Base-by-base conservation (phyloP, 2,797 vertebrate genomes). In the Morus bassanus region DNA sequence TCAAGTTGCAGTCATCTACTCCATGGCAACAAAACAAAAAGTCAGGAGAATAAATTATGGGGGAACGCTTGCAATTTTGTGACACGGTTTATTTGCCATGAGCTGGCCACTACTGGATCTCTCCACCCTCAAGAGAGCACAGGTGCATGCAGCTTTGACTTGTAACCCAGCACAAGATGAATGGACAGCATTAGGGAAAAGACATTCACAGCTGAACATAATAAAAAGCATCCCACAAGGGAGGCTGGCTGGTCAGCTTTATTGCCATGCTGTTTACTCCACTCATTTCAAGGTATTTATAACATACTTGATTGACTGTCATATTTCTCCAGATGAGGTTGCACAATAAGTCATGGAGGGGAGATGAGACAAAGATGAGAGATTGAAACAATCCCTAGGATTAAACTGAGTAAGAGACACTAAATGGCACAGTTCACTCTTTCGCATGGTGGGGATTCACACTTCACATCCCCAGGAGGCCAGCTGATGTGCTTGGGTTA, bases 171-270 rank as follows among this genome's bases (percentile, higher is more conserved):
- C 25, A 48, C 50, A 86, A 96, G 95, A 96, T 70, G 67, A 78
- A 96, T 89, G 85, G 70, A 23, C 41, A 85, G 46, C 63, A 74
- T 92, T 92, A 95, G 50, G 70, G 50, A 91, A 94, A 89, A 91
- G 92, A 54, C 72, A 68, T 59, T 95, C 93, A 70, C 72, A 92
- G 67, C 54, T 69, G 79, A 97, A 94, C 72, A 56, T 87, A 92
- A 95, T 89, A 86, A 96, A 97, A 96, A 91, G 46, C 72, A 85
- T 28, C 77, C 94, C 70, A 51, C 15, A 59, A 43, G 41, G 53
- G 82, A 93, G 85, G 53, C 48, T 80, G 79, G 23, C 56, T 73
- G 61, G 79, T 81, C 64, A 87, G n/a, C 27, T 73, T 88, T 73
- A 78, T 93, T 91, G 77, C 41, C 68, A 27, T 70, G 41, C 22